Percentiles rank a stretch among this genome's conserved stretches.
Evolutionary conservation across 2,797 vertebrate genomes (phyloP).

Genomic region (Eupleurogrammus muticus): DNA sequence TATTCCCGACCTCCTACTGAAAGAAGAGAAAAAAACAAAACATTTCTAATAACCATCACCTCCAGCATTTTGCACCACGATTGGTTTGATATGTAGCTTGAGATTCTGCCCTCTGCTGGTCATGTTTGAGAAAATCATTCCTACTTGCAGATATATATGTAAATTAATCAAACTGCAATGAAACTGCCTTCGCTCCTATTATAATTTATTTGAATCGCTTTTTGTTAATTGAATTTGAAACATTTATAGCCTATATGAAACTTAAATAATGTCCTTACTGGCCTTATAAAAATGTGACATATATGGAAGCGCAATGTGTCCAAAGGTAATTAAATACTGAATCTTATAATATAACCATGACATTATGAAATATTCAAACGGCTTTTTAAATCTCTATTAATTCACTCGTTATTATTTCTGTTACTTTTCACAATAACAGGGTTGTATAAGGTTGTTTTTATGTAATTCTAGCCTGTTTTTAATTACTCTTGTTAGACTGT

Average conservation of each 20-base stretch:
- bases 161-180: not conserved
- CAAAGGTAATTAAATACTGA: not conserved
- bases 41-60: conserved; percentile 57
- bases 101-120: conserved; percentile 21
- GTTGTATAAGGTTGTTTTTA: not conserved
- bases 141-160: not conserved
- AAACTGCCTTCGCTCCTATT: not conserved
- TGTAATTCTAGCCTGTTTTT: not conserved
- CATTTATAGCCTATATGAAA: not conserved
- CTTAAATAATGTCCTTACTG: not conserved
- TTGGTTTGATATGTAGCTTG: conserved; percentile 74
- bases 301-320: not conserved
- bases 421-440: not conserved
- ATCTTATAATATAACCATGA: not conserved
- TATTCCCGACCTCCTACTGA: conserved; percentile 15
- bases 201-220: not conserved
- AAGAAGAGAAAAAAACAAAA: not conserved
- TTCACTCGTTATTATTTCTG: not conserved
- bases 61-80: conserved; percentile 68
- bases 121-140: not conserved
- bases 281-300: not conserved
- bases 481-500: not conserved
- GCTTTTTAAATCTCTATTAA: not conserved
- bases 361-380: conserved; percentile 3
- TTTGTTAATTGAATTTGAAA: conserved; percentile 7